Percentiles rank a stretch among this genome's conserved stretches.
phyloP scores from a whole-genome alignment of 2,888 invertebrate species.

The Orthosia incerta region DNA sequence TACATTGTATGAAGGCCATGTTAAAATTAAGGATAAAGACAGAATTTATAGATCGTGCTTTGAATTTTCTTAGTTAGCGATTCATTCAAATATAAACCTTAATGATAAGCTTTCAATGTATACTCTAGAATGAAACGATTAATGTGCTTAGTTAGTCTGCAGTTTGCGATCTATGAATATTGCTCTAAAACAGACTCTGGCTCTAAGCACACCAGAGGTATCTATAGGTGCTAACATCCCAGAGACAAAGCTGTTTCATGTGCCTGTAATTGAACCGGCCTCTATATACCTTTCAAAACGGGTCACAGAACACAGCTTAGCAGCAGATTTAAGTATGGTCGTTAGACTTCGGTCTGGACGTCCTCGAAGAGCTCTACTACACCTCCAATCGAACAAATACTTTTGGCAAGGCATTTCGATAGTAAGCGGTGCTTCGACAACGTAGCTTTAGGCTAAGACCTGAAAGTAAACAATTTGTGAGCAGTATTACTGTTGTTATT shows the following conservation, averaged over 20 bases:
- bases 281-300: not conserved
- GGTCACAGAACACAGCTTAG: not conserved
- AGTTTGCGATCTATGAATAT: too few relatives aligned
- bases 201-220: too few relatives aligned
- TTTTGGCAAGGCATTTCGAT: not conserved
- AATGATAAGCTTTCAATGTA: too few relatives aligned
- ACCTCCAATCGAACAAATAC: not conserved
- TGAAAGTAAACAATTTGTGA: not conserved
- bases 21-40: too few relatives aligned
- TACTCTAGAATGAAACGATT: too few relatives aligned
- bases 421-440: not conserved
- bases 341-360: not conserved
- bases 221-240: not conserved
- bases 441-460: not conserved
- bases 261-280: not conserved
- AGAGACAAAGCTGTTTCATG: not conserved
- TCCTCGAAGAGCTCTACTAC: not conserved
- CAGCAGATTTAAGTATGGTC: not conserved
- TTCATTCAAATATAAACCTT: too few relatives aligned
- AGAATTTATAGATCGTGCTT: too few relatives aligned
- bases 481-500: not conserved
- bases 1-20: too few relatives aligned
- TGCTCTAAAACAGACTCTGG: too few relatives aligned
- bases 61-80: too few relatives aligned
- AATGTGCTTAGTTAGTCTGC: too few relatives aligned